These are phyloP conservation scores for Sylvietta virens DNA, from an alignment of 2,113 vertebrate species.

Conservation along the genomic window DNA sequence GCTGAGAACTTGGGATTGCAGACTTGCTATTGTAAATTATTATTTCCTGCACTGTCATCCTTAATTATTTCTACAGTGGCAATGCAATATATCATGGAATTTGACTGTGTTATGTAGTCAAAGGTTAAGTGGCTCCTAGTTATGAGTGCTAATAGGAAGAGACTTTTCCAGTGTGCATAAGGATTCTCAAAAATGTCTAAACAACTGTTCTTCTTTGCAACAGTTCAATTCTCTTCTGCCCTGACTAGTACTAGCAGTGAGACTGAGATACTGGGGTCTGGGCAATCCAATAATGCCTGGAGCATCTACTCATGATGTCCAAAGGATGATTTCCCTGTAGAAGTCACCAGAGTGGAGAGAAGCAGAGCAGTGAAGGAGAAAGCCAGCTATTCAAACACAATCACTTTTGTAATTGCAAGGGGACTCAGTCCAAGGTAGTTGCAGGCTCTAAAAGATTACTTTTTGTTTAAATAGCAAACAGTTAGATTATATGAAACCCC, in stretches of 20 bases:
- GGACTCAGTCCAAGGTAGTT: neutral
- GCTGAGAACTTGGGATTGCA: neutral
- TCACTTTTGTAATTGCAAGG: neutral
- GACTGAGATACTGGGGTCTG: neutral
- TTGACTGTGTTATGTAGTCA: neutral
- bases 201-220: neutral
- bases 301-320: neutral
- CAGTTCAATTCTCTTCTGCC: neutral
- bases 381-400: conserved; percentile 4
- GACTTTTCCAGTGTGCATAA: neutral
- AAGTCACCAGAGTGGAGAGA: neutral
- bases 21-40: neutral
- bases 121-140: neutral
- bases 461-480: conserved; percentile 37
- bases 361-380: neutral
- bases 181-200: neutral
- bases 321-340: neutral
- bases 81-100: neutral
- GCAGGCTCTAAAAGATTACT: neutral
- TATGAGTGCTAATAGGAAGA: neutral
- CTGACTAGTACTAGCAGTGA: neutral
- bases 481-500: neutral
- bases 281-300: neutral
- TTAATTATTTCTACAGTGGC: neutral
- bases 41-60: neutral